These are phyloP conservation scores for Aurelia aurita DNA, from an alignment of 30 jellyfish, hydroid and myxozoan genomes.

Conservation along the genomic window DNA sequence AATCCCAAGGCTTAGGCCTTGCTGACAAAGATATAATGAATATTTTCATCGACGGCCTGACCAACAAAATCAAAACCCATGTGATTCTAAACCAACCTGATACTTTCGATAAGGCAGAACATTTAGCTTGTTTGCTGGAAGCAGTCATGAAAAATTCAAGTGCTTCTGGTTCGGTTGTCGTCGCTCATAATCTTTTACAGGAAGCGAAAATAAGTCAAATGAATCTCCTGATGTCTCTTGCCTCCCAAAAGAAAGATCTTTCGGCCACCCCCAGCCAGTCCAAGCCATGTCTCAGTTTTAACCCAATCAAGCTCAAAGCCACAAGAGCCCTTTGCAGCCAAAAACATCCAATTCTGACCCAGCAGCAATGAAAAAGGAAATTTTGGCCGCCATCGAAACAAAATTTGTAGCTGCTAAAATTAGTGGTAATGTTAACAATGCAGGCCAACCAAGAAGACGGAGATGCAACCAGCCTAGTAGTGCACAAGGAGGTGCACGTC, in stretches of 20 bases:
- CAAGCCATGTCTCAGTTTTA: neutral
- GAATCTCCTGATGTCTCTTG: constrained; percentile 7
- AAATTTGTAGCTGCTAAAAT: too few relatives aligned
- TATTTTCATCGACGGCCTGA: constrained; percentile 26
- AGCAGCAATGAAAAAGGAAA: neutral
- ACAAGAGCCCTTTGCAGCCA: neutral
- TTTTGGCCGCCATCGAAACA: too few relatives aligned
- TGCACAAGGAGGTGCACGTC: neutral
- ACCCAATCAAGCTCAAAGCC: too few relatives aligned
- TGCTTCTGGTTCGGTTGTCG: neutral
- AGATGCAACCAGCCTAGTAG: too few relatives aligned
- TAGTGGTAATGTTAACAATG: too few relatives aligned
- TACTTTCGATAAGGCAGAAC: constrained; percentile 31
- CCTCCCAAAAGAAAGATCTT: neutral
- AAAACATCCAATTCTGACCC: neutral
- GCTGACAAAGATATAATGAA: constrained; percentile 49
- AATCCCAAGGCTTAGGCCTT: constrained; percentile 27
- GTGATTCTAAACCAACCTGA: constrained; percentile 28
- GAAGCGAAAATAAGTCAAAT: constrained; percentile 13
- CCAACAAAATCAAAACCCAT: neutral
- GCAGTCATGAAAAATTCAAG: constrained; percentile 11
- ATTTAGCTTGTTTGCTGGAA: constrained; percentile 25
- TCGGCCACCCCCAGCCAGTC: neutral
- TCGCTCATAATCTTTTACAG: constrained; percentile 2
- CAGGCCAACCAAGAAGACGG: too few relatives aligned